Percentiles rank a stretch among this genome's conserved stretches.
These are phyloP conservation scores for Anthophora plumipes DNA, from an alignment of 2,888 invertebrate species.

Conservation along the genomic window DNA sequence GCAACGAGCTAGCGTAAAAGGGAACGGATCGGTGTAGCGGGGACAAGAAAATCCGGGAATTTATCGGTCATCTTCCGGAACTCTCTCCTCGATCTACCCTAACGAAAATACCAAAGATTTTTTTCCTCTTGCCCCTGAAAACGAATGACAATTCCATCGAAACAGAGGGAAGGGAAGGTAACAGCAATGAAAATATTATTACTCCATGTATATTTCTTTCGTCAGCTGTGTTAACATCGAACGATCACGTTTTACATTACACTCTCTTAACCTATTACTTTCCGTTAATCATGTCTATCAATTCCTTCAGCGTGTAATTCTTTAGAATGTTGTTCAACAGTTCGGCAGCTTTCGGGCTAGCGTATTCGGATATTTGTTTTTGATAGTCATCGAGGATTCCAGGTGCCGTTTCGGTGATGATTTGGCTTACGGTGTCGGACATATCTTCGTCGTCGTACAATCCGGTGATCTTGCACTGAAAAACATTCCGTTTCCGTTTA, in stretches of 20 bases:
- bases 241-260: too few relatives aligned
- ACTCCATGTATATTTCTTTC: background rate
- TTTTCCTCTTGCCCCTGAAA: too few relatives aligned
- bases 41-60: slow-evolving; percentile 44
- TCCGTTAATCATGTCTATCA: slow-evolving; percentile 43
- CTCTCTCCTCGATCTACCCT: background rate
- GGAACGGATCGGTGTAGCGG: slow-evolving; percentile 4
- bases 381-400: slow-evolving; percentile 69
- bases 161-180: too few relatives aligned
- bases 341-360: slow-evolving; percentile 21
- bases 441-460: slow-evolving; percentile 68
- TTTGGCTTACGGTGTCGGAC: slow-evolving; percentile 66
- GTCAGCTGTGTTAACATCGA: background rate
- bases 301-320: slow-evolving; percentile 44
- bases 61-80: slow-evolving; percentile 27
- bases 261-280: too few relatives aligned
- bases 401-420: slow-evolving; percentile 68
- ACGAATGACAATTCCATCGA: too few relatives aligned
- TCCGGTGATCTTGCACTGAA: slow-evolving; percentile 67
- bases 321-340: slow-evolving; percentile 54
- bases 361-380: slow-evolving; percentile 20
- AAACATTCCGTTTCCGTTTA: background rate
- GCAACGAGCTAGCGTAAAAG: slow-evolving; percentile 1
- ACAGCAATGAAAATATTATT: background rate
- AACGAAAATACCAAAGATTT: background rate